Base-by-base conservation (phyloP, 2,797 vertebrate genomes). In the Kryptopterus vitreolus region DNA sequence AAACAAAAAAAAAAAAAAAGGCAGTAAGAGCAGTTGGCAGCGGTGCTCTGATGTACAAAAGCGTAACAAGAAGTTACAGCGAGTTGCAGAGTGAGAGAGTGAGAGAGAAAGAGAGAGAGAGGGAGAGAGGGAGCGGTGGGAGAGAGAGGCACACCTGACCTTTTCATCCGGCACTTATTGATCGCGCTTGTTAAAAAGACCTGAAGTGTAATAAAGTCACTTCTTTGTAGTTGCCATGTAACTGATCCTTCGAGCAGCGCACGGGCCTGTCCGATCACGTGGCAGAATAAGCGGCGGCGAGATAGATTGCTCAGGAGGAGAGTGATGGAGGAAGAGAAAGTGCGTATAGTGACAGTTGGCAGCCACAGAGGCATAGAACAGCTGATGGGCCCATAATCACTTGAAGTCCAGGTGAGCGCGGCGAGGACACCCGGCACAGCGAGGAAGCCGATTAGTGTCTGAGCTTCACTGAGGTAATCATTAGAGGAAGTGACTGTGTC, bases 341-440 rank as follows among this genome's bases (percentile, higher is more conserved):
- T 29, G 55, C 1, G 35, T 46, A 46, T 18, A 58, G 35, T 59
- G 35, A 74, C 35, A 20, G 33, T 10, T 43, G 10, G n/a, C 72
- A 43, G 55, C 71, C 26, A 24, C n/a, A 43, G 55, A 24, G 46
- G n/a, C 72, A 26, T 35, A 74, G 15, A 74, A 46, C 35, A 59
- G 71, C 81, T 82, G 84, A 85, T 81, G 81, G 77, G 70, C 82
- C 78, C 50, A 82, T 85, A 83, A 86, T 80, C 74, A 77, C 79
- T 61, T 72, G 74, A 79, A 83, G 78, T 80, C 79, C 68, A 75
- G 76, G 84, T 2, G 48, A 61, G 38, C 76, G 53, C 26, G 20
- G 79, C 61, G 66, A 83, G 46, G 65, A 76, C 79, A 76, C 50
- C 1, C 53, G 33, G 38, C 76, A 71, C 24, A 29, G 79, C 65